Percentiles rank a stretch among this genome's conserved stretches.
Conservation (phyloP, 2,888 invertebrate genomes). For the Ceratothoa steindachneri region DNA sequence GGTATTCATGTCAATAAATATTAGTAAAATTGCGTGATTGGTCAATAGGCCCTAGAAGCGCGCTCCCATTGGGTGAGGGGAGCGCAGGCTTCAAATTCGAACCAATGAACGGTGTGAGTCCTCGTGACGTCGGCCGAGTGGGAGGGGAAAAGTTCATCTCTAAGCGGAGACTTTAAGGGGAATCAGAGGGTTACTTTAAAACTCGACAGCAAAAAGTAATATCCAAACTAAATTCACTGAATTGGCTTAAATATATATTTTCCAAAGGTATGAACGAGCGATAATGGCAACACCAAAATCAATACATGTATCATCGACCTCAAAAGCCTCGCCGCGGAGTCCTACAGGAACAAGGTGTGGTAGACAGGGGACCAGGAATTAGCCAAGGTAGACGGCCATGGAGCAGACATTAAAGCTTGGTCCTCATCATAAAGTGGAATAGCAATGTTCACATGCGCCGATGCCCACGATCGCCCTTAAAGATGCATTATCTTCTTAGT, state of each 20-base stretch:
- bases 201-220: not conserved
- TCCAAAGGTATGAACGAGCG: not conserved
- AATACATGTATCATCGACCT: too few relatives aligned
- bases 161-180: not conserved
- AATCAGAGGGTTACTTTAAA: constrained; percentile 1
- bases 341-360: too few relatives aligned
- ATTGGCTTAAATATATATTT: not conserved
- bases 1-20: constrained; percentile 2
- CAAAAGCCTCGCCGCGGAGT: too few relatives aligned
- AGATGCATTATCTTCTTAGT: too few relatives aligned
- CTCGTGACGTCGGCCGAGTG: not conserved
- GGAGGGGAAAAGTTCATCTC: not conserved
- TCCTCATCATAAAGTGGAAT: too few relatives aligned
- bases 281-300: not conserved
- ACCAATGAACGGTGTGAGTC: not conserved
- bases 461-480: too few relatives aligned
- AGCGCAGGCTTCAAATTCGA: not conserved
- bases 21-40: not conserved
- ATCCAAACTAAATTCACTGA: not conserved
- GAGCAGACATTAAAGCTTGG: too few relatives aligned
- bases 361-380: too few relatives aligned
- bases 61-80: not conserved
- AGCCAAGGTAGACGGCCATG: too few relatives aligned
- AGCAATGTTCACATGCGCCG: too few relatives aligned
- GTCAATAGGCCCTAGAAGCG: not conserved